Evolutionary conservation across 2,888 invertebrate species (phyloP).

Genomic region (Noctua fimbriata): DNA sequence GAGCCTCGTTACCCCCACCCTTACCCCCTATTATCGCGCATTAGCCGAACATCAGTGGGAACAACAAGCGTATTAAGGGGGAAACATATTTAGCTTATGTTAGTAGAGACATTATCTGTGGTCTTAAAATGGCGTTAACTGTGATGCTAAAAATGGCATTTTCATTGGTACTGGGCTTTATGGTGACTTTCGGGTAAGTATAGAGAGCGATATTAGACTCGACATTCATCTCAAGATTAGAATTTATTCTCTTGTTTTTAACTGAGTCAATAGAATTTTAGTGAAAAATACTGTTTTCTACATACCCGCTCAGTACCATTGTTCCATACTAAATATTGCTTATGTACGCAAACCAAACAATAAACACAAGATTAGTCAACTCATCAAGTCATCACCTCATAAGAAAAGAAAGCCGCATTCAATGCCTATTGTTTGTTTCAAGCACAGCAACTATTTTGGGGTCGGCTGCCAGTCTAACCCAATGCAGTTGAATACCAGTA

Average conservation of each 20-base stretch:
- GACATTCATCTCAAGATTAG: neutral
- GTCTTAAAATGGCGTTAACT: slow-evolving; percentile 13
- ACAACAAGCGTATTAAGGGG: slow-evolving; percentile 66
- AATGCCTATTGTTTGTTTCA: slow-evolving; percentile 28
- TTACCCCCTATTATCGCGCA: slow-evolving; percentile 71
- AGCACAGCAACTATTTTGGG: neutral
- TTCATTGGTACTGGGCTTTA: slow-evolving; percentile 9
- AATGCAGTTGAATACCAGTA: neutral
- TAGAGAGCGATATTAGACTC: neutral
- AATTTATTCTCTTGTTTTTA: neutral
- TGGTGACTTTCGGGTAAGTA: neutral
- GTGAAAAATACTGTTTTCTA: neutral
- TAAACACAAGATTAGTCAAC: slow-evolving; percentile 4
- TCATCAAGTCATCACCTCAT: neutral
- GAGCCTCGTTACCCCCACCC: slow-evolving; percentile 67
- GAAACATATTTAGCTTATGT: slow-evolving; percentile 54
- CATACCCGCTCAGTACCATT: neutral
- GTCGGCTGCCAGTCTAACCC: neutral
- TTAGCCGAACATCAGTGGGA: slow-evolving; percentile 76
- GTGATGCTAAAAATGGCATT: neutral
- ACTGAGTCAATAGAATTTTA: neutral
- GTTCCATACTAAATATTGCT: neutral
- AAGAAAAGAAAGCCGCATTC: slow-evolving; percentile 16
- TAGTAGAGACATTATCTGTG: slow-evolving; percentile 26
- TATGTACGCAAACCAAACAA: slow-evolving; percentile 17